Conservation (phyloP, 1,140 invertebrate genomes). For the Brevipalpus yothersi region DNA sequence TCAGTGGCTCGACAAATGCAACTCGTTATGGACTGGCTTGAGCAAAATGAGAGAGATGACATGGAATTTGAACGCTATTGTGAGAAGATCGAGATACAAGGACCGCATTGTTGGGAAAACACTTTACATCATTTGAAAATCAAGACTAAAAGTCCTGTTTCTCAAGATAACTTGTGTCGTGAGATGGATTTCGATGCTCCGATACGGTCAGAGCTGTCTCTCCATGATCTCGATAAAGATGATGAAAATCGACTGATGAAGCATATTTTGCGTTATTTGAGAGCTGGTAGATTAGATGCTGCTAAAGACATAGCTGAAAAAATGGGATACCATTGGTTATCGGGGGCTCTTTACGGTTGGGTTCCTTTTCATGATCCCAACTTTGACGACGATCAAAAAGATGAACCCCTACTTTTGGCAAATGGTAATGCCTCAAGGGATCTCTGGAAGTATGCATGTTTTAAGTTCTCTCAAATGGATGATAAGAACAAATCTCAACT, state of each 20-base stretch:
- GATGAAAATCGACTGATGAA: slow-evolving; percentile 51
- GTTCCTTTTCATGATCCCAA: slow-evolving; percentile 58
- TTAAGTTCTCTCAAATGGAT: slow-evolving; percentile 37
- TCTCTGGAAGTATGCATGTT: slow-evolving; percentile 66
- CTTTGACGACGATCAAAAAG: slow-evolving; percentile 26
- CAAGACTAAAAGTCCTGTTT: neutral
- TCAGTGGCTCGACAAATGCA: slow-evolving; percentile 42
- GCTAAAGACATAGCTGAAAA: slow-evolving; percentile 45
- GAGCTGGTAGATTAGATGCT: slow-evolving; percentile 56
- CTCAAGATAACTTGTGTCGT: slow-evolving; percentile 12
- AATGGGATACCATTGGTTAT: slow-evolving; percentile 66
- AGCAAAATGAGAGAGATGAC: slow-evolving; percentile 44
- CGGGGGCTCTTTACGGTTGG: slow-evolving; percentile 71
- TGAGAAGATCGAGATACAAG: slow-evolving; percentile 28
- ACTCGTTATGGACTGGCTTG: slow-evolving; percentile 74
- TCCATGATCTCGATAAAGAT: slow-evolving; percentile 66
- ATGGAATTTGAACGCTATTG: slow-evolving; percentile 23
- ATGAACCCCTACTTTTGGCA: slow-evolving; percentile 20
- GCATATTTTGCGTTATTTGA: slow-evolving; percentile 43
- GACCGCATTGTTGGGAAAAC: slow-evolving; percentile 9
- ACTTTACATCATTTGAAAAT: slow-evolving; percentile 8
- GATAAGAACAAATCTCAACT: slow-evolving; percentile 18
- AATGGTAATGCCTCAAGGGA: slow-evolving; percentile 63
- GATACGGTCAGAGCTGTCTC: slow-evolving; percentile 33
- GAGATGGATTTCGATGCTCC: slow-evolving; percentile 82